phyloP scores from a whole-genome alignment of 2,797 vertebrate species.

The Microctenopoma stevenorrisi region DNA sequence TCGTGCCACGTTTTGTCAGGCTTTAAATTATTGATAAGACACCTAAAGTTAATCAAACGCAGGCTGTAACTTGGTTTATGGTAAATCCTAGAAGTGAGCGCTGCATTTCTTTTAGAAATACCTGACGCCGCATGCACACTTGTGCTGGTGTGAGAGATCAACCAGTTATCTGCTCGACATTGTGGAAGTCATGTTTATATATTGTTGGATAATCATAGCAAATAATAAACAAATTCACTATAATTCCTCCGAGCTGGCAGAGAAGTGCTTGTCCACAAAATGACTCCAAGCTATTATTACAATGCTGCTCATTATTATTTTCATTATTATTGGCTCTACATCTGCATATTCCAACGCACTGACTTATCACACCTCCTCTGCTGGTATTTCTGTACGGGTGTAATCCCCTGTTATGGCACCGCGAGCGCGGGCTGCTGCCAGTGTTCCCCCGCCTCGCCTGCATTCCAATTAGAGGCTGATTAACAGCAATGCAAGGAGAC shows the following conservation, averaged over 20 bases:
- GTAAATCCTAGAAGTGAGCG: not conserved
- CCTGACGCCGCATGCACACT: not conserved
- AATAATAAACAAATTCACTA: conserved; percentile 32
- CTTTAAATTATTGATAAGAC: not conserved
- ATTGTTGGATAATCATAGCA: conserved; percentile 33
- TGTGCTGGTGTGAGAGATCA: not conserved
- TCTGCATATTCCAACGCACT: conserved; percentile 35
- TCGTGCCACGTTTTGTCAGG: not conserved
- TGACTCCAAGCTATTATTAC: conserved; percentile 38
- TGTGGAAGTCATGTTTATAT: conserved; percentile 13
- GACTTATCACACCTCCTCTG: conserved; percentile 30
- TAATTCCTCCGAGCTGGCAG: conserved; percentile 38
- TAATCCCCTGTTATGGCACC: conserved; percentile 44
- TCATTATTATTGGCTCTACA: conserved; percentile 48
- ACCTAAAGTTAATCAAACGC: not conserved
- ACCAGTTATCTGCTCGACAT: conserved; percentile 16
- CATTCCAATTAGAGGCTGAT: conserved; percentile 66
- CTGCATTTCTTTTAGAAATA: not conserved
- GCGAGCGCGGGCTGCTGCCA: conserved; percentile 40
- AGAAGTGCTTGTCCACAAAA: conserved; percentile 31
- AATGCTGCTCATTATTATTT: conserved; percentile 49
- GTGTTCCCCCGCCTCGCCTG: conserved; percentile 31
- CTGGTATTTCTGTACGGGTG: conserved; percentile 38
- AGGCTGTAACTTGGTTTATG: not conserved
- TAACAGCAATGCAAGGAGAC: conserved; percentile 44